A percentile compares a stretch with the other conserved stretches of the same genome.
Evolutionary conservation across 2,113 vertebrate genomes (phyloP).

Genomic region (Ammodramus savannarum): DNA sequence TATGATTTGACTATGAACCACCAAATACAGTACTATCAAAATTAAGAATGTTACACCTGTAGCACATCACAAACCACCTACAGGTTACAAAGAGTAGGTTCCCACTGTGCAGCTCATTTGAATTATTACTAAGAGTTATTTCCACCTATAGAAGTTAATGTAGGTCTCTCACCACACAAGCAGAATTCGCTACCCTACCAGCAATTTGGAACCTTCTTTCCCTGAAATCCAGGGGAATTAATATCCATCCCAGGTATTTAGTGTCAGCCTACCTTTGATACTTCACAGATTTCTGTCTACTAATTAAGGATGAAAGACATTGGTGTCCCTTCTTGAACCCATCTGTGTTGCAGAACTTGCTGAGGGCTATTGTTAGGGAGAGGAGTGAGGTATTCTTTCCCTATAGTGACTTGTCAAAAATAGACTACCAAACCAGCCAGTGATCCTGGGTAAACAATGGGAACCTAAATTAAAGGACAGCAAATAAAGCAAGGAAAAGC

Average conservation of each 20-base stretch:
- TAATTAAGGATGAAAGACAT: conserved; percentile 48
- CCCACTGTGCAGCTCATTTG: background rate
- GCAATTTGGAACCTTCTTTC: background rate
- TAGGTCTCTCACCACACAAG: background rate
- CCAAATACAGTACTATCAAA: background rate
- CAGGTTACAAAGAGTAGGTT: background rate
- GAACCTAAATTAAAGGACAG: conserved; percentile 33
- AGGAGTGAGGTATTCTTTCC: conserved; percentile 17
- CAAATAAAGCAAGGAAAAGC: conserved; percentile 4
- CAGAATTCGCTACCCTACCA: background rate
- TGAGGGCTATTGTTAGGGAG: conserved; percentile 9
- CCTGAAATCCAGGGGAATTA: background rate
- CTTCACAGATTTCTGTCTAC: background rate
- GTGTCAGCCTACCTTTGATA: conserved; percentile 18
- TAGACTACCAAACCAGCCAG: background rate
- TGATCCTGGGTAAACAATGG: background rate
- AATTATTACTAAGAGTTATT: background rate
- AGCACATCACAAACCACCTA: background rate
- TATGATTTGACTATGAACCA: background rate
- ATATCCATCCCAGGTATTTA: background rate
- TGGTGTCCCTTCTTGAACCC: background rate
- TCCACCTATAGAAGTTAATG: background rate
- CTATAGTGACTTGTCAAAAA: conserved; percentile 21
- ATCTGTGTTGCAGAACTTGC: background rate
- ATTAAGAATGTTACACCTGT: background rate